A percentile compares a stretch with the other conserved stretches of the same genome.
Conservation (phyloP, 2,113 vertebrate species). For the Hiodon alosoides region DNA sequence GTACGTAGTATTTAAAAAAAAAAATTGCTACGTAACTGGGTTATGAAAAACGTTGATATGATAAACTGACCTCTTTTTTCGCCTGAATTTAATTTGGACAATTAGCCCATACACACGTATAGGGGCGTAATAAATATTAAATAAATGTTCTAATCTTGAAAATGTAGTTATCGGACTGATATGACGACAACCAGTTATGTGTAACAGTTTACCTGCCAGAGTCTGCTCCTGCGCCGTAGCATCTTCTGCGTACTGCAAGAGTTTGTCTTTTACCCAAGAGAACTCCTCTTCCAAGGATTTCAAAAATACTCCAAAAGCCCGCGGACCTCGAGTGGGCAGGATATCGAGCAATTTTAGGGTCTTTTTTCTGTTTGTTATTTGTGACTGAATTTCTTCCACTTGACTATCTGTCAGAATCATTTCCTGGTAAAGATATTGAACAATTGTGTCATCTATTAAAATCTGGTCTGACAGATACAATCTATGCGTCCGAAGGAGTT, state of each 20-base stretch:
- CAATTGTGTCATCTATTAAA: constrained; percentile 72
- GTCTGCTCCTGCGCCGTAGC: background rate
- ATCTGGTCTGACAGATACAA: constrained; percentile 73
- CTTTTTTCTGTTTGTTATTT: constrained; percentile 64
- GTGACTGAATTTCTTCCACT: constrained; percentile 74
- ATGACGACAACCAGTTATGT: too few species aligned
- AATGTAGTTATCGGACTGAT: too few species aligned
- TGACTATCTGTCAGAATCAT: constrained; percentile 71
- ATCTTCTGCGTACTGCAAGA: constrained; percentile 49
- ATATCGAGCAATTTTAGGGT: constrained; percentile 75
- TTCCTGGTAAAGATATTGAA: constrained; percentile 87
- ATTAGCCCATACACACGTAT: too few species aligned
- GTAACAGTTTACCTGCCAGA: constrained; percentile 49
- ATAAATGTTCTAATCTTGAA: too few species aligned
- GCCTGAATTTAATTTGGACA: too few species aligned
- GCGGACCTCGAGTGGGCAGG: constrained; percentile 78
- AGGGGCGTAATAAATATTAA: too few species aligned
- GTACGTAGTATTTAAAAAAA: too few species aligned
- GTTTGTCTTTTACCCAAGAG: constrained; percentile 73
- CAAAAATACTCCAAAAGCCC: constrained; percentile 75
- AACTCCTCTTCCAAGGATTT: constrained; percentile 74
- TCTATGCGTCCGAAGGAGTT: constrained; percentile 69
- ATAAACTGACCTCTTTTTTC: too few species aligned
- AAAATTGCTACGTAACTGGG: too few species aligned
- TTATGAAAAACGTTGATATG: too few species aligned